Evolutionary conservation across 2,113 vertebrate species (phyloP).

Genomic region (Gymnogyps californianus): DNA sequence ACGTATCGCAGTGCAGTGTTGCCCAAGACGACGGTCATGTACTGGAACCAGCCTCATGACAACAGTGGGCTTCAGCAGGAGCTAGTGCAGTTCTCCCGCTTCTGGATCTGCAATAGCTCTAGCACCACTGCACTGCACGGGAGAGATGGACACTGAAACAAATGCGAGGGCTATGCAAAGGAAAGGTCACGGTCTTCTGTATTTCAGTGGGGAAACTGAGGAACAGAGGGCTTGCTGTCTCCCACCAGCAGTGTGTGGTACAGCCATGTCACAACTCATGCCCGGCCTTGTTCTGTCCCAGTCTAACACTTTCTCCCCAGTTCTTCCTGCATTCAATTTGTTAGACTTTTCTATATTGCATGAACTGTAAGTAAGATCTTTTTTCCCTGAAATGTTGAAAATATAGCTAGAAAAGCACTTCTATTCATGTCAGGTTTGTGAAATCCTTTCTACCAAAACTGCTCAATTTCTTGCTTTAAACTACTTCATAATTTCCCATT

Average conservation of each 20-base stretch:
- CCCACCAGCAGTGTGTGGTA: not conserved
- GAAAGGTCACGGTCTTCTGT: not conserved
- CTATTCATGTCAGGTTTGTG: not conserved
- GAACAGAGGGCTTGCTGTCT: not conserved
- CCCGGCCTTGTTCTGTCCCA: not conserved
- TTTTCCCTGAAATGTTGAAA: not conserved
- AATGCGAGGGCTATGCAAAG: not conserved
- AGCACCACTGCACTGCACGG: not conserved
- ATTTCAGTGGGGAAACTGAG: not conserved
- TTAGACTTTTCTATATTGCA: not conserved
- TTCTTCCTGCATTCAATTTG: not conserved
- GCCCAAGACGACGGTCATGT: not conserved
- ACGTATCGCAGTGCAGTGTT: not conserved
- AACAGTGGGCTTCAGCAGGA: not conserved
- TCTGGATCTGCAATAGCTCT: not conserved
- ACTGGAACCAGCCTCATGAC: not conserved
- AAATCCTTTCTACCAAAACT: not conserved
- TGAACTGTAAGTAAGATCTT: not conserved
- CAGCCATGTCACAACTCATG: not conserved
- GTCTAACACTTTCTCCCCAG: not conserved
- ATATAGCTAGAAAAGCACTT: not conserved
- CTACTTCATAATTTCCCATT: conserved; percentile 27
- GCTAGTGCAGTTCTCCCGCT: not conserved
- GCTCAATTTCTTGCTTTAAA: conserved; percentile 46
- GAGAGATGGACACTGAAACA: not conserved